Percentiles rank a stretch among this genome's conserved stretches.
Evolutionary conservation across 2,113 vertebrate species (phyloP).

Genomic region (Mesembrinibis cayennensis): DNA sequence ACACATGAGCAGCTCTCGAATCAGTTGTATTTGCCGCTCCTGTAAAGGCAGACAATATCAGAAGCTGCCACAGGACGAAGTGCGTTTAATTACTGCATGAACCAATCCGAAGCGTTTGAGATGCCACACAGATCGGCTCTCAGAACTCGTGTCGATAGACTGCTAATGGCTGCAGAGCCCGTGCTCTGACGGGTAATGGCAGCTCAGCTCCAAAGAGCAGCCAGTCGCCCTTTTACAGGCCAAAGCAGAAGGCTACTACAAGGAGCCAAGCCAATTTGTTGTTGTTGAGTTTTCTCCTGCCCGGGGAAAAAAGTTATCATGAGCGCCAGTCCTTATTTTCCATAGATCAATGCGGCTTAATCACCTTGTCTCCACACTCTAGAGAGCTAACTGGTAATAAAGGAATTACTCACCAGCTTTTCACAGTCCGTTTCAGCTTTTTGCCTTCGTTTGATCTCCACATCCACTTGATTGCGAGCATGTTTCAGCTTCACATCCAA

Average conservation of each 20-base stretch:
- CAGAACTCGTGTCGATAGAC: constrained; percentile 2
- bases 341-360: background rate
- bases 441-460: constrained; percentile 94
- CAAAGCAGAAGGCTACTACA: background rate
- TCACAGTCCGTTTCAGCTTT: constrained; percentile 92
- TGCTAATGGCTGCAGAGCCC: constrained; percentile 13
- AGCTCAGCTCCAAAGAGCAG: constrained; percentile 30
- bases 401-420: constrained; percentile 82
- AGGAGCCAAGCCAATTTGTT: background rate
- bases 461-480: constrained; percentile 95
- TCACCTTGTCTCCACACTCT: background rate
- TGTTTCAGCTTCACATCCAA: constrained; percentile 97
- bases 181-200: background rate
- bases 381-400: background rate
- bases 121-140: constrained; percentile 4
- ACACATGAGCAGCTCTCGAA: constrained; percentile 90
- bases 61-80: constrained; percentile 6
- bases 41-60: constrained; percentile 53
- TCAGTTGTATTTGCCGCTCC: constrained; percentile 96
- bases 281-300: background rate
- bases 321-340: constrained; percentile 29
- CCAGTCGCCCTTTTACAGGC: background rate
- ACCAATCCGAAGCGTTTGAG: background rate
- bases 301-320: background rate
- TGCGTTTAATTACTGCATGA: background rate